These are phyloP conservation scores for Actinia equina DNA, from an alignment of 64 coral and sea anemone species.

Conservation along the genomic window DNA sequence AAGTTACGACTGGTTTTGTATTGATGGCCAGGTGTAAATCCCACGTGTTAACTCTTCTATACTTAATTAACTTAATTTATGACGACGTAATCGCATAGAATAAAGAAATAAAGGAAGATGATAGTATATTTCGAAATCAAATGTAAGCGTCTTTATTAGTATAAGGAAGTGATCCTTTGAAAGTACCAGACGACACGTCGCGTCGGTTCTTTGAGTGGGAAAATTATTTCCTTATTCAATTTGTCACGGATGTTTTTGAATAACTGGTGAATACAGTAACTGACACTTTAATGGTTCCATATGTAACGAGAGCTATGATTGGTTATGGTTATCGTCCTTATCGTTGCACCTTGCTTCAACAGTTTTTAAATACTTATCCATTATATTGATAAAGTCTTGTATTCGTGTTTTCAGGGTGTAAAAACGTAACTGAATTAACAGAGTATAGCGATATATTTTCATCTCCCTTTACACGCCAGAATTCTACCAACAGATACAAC, in stretches of 20 bases:
- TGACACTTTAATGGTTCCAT: neutral
- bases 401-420: conserved; percentile 5
- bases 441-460: neutral
- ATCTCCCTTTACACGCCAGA: neutral
- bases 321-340: neutral
- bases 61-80: neutral
- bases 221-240: neutral
- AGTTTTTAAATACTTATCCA: no score
- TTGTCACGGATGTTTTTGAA: neutral
- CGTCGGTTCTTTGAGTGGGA: neutral
- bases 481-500: neutral
- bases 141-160: neutral
- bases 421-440: neutral
- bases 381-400: neutral
- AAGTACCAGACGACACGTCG: neutral
- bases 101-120: no score
- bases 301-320: neutral
- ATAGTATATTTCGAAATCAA: neutral
- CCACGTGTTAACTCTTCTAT: neutral
- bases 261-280: neutral
- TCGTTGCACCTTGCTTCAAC: no score
- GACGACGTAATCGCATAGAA: neutral
- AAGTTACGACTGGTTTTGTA: neutral
- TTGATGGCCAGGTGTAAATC: neutral
- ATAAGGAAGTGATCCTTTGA: neutral